A percentile compares a stretch with the other conserved stretches of the same genome.
Evolutionary conservation across 1,140 invertebrate species (phyloP).

Genomic region (Drosophila pseudoobscura): DNA sequence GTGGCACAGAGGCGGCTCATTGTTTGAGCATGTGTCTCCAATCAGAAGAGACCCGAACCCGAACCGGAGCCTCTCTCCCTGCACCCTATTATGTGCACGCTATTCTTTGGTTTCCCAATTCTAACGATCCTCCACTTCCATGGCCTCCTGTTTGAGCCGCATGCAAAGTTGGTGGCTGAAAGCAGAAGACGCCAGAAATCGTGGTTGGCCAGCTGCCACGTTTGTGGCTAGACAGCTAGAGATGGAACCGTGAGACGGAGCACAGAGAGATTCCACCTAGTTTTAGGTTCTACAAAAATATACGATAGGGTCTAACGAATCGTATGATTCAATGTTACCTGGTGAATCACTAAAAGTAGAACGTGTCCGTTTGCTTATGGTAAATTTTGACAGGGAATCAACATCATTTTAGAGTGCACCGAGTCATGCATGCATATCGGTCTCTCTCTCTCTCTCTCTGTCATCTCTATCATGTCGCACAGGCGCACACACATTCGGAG

Average conservation of each 20-base stretch:
- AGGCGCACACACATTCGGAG: conserved; percentile 12
- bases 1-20: conserved; percentile 54
- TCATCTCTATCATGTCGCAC: conserved; percentile 17
- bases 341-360: too few relatives aligned
- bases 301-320: too few relatives aligned
- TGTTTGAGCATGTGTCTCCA: conserved; percentile 47
- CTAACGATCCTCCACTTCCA: conserved; percentile 20
- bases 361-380: too few relatives aligned
- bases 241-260: conserved; percentile 22
- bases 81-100: conserved; percentile 42
- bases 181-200: conserved; percentile 24
- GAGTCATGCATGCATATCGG: background rate
- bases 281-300: too few relatives aligned
- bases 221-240: conserved; percentile 14
- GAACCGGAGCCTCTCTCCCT: background rate
- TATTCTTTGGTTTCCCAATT: conserved; percentile 31
- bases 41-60: background rate
- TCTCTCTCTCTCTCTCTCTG: background rate
- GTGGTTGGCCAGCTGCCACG: conserved; percentile 31
- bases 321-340: too few relatives aligned
- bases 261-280: too few relatives aligned
- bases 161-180: conserved; percentile 27
- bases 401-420: background rate
- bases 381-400: too few relatives aligned
- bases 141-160: conserved; percentile 8